These are phyloP conservation scores for Emmelina monodactyla DNA, from an alignment of 2,888 invertebrate species.

Conservation along the genomic window DNA sequence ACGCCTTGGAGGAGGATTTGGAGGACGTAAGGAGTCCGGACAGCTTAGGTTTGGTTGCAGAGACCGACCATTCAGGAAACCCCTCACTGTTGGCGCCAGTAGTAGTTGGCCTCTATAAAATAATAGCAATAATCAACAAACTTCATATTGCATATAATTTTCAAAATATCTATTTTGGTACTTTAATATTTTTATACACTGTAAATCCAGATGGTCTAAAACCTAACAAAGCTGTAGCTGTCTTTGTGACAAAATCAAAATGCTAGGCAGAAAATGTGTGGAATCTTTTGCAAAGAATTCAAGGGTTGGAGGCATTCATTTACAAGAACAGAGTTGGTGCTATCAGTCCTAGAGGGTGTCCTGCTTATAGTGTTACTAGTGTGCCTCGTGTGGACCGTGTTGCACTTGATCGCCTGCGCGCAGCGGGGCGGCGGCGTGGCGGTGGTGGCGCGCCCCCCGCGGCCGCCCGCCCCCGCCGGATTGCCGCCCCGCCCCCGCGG, in stretches of 20 bases:
- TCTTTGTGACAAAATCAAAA: background rate
- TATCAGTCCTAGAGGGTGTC: slow-evolving; percentile 28
- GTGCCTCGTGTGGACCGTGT: slow-evolving; percentile 31
- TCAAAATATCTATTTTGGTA: too few relatives aligned
- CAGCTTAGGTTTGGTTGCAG: slow-evolving; percentile 87
- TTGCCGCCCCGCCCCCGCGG: background rate
- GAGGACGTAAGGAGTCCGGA: slow-evolving; percentile 85
- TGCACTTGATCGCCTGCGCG: slow-evolving; percentile 35
- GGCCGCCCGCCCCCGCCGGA: background rate
- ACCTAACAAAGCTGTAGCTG: background rate
- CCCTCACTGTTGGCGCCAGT: slow-evolving; percentile 33
- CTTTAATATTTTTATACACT: too few relatives aligned
- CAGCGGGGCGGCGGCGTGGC: background rate
- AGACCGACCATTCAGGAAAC: slow-evolving; percentile 77
- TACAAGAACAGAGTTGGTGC: slow-evolving; percentile 31
- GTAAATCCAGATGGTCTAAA: too few relatives aligned
- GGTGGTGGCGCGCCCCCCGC: background rate
- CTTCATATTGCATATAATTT: background rate
- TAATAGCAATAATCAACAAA: background rate
- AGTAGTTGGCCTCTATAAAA: too few relatives aligned
- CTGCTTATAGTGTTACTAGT: slow-evolving; percentile 29
- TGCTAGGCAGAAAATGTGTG: slow-evolving; percentile 27
- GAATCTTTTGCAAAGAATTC: slow-evolving; percentile 34
- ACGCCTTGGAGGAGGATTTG: slow-evolving; percentile 86
- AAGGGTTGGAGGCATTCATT: slow-evolving; percentile 46